Percentiles rank a stretch among this genome's conserved stretches.
phyloP scores from a whole-genome alignment of 2,888 invertebrate species.

The Dolichopus griseipennis region DNA sequence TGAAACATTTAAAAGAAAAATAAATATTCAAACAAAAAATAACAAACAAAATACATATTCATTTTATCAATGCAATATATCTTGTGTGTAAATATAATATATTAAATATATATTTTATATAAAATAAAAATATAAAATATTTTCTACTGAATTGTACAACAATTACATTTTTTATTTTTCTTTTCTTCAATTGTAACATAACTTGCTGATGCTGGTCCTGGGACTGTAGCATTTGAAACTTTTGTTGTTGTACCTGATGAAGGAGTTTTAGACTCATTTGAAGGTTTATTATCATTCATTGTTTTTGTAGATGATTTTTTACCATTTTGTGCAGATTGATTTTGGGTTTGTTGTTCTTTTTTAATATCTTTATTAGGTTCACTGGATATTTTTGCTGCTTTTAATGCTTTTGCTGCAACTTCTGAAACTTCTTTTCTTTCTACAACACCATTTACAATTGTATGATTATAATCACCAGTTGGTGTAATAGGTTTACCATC shows the following conservation, averaged over 20 bases:
- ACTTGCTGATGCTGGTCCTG: constrained; percentile 75
- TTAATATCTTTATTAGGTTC: neutral
- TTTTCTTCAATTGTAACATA: constrained; percentile 74
- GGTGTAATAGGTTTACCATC: constrained; percentile 45
- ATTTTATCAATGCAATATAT: too few species aligned
- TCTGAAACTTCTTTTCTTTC: constrained; percentile 41
- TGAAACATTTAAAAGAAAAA: too few species aligned
- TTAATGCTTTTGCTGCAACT: neutral
- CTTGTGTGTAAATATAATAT: too few species aligned
- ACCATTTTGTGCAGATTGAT: constrained; percentile 44
- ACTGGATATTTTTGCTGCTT: neutral
- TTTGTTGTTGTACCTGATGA: constrained; percentile 39
- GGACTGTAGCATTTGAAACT: constrained; percentile 52
- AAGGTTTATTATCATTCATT: constrained; percentile 35
- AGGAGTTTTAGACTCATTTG: constrained; percentile 23
- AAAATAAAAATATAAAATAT: too few species aligned
- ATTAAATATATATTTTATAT: too few species aligned
- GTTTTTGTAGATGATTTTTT: constrained; percentile 37
- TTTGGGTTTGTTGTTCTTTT: constrained; percentile 37
- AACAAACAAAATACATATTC: too few species aligned
- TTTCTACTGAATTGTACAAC: constrained; percentile 80
- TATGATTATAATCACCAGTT: constrained; percentile 36
- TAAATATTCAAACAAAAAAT: too few species aligned
- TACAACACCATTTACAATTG: constrained; percentile 39
- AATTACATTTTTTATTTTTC: constrained; percentile 92